phyloP scores from a whole-genome alignment of 1,140 invertebrate species.

The Cydia amplana region DNA sequence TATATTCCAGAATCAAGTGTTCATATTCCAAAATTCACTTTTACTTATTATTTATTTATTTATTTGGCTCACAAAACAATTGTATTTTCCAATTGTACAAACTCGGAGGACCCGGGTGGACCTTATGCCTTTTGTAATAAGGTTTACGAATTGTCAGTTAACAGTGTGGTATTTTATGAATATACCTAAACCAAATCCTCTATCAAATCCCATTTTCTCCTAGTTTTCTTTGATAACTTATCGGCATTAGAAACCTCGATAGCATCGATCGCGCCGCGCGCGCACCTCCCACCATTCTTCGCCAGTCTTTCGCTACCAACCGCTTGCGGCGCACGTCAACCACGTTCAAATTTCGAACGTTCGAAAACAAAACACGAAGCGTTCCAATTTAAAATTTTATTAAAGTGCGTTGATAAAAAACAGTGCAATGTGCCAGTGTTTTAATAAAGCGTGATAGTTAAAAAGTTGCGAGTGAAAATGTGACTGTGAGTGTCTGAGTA shows the following conservation, averaged over 20 bases:
- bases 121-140: no score
- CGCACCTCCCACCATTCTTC: slow-evolving; percentile 54
- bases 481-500: slow-evolving; percentile 56
- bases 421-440: slow-evolving; percentile 17
- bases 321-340: slow-evolving; percentile 48
- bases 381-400: slow-evolving; percentile 39
- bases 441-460: background rate
- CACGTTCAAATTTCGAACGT: slow-evolving; percentile 34
- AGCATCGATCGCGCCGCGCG: slow-evolving; percentile 55
- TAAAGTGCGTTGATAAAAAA: slow-evolving; percentile 2
- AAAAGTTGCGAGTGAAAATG: slow-evolving; percentile 65
- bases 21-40: no score
- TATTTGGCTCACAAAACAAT: no score
- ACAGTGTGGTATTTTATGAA: no score
- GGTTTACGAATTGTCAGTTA: no score
- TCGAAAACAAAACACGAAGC: slow-evolving; percentile 43
- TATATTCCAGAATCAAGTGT: no score
- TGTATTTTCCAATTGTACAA: no score
- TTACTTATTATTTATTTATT: no score
- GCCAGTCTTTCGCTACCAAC: slow-evolving; percentile 60
- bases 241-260: slow-evolving; percentile 53
- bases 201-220: background rate
- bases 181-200: no score
- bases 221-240: slow-evolving; percentile 58
- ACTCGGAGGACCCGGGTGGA: no score